These are phyloP conservation scores for Taeniopygia guttata DNA, from an alignment of 2,797 vertebrate genomes.

Conservation along the genomic window DNA sequence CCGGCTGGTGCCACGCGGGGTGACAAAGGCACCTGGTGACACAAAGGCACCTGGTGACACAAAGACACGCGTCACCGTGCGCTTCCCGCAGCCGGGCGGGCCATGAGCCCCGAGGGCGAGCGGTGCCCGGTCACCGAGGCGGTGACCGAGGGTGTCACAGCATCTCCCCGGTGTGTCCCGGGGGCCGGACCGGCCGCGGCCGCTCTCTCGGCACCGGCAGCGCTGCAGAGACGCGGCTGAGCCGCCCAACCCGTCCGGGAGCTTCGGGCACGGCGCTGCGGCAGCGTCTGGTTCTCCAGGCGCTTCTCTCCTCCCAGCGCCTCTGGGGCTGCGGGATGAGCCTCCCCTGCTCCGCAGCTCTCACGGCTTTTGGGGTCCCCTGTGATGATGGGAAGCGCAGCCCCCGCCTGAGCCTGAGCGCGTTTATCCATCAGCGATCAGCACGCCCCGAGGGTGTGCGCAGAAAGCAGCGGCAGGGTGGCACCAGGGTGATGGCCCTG, in stretches of 20 bases:
- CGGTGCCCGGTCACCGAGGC: accelerated
- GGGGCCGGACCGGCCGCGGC: accelerated
- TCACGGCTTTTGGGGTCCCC: background rate
- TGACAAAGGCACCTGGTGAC: background rate
- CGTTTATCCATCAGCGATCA: accelerated
- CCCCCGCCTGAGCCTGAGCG: accelerated
- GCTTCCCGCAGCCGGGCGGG: background rate
- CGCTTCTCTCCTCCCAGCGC: background rate
- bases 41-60: background rate
- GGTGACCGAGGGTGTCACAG: too few species aligned
- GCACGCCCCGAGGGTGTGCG: accelerated
- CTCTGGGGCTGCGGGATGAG: background rate
- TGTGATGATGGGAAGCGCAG: accelerated
- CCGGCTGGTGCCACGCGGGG: background rate
- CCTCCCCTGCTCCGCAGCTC: background rate
- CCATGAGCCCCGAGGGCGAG: accelerated
- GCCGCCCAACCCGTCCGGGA: conserved; percentile 10
- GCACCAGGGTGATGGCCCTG: accelerated
- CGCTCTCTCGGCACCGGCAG: background rate
- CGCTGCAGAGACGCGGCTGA: background rate
- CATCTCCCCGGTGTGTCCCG: accelerated
- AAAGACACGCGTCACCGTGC: background rate
- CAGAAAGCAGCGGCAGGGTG: accelerated
- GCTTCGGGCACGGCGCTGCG: background rate
- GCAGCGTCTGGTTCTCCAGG: background rate